Percentiles rank a stretch among this genome's conserved stretches.
phyloP scores from a whole-genome alignment of 2,113 vertebrate species.

The Vireo altiloquus region DNA sequence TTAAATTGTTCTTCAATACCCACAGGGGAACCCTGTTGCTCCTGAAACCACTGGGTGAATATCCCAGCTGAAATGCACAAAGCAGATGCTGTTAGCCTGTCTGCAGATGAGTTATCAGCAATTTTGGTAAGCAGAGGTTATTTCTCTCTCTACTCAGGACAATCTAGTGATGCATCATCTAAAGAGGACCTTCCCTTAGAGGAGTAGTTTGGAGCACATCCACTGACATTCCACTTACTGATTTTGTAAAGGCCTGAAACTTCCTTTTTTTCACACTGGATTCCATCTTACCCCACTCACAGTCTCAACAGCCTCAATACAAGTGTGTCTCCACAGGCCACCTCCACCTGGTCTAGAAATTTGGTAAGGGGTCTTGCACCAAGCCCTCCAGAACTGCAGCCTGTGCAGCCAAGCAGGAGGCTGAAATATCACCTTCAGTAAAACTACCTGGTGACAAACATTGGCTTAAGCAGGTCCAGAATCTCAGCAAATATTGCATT shows the following conservation, averaged over 20 bases:
- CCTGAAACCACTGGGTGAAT: background rate
- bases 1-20: background rate
- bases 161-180: background rate
- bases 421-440: background rate
- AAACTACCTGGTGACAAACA: background rate
- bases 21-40: background rate
- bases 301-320: background rate
- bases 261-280: background rate
- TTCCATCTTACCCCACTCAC: background rate
- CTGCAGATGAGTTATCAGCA: background rate
- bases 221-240: background rate
- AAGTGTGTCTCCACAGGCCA: background rate
- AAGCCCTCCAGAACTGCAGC: background rate
- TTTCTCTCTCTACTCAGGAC: background rate
- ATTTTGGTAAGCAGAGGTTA: background rate
- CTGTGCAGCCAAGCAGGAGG: background rate
- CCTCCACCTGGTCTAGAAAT: background rate
- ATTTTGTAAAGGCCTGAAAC: background rate
- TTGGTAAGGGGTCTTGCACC: background rate
- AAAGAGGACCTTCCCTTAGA: background rate
- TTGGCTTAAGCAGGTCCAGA: background rate
- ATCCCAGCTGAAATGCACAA: background rate
- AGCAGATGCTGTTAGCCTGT: background rate
- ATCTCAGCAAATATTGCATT: background rate
- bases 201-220: accelerated